phyloP scores from a whole-genome alignment of 2,113 vertebrate species.

The Aspiorhynchus laticeps region DNA sequence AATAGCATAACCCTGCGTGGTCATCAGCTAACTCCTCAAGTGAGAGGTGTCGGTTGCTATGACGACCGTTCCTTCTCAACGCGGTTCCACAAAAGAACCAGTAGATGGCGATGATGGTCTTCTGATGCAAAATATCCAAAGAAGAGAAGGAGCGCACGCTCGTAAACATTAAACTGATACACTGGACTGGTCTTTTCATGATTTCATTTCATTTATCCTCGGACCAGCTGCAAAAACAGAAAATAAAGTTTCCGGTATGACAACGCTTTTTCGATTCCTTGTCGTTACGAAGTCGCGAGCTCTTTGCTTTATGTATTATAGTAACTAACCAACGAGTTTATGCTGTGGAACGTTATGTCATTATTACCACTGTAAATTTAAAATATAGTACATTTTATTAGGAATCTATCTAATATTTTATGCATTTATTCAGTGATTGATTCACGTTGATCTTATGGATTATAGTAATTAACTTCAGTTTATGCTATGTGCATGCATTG shows the following conservation, averaged over 20 bases:
- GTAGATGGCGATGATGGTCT: constrained; percentile 13
- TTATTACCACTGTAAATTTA: not conserved
- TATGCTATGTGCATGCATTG: not conserved
- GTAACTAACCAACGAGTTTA: not conserved
- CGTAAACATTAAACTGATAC: not conserved
- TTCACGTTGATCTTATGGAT: not conserved
- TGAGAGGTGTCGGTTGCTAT: not conserved
- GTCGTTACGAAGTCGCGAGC: not conserved
- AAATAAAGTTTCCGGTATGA: not conserved
- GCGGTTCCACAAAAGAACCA: not conserved
- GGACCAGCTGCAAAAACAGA: not conserved
- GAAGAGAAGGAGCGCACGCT: not conserved
- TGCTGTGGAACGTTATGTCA: too few species aligned
- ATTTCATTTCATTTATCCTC: not conserved
- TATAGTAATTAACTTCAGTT: not conserved
- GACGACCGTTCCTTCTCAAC: not conserved
- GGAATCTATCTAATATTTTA: not conserved
- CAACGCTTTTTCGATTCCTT: not conserved
- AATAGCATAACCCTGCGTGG: not conserved
- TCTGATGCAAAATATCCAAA: not conserved
- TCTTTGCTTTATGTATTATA: not conserved
- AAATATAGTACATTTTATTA: not conserved
- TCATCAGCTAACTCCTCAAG: not conserved
- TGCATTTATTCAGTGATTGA: not conserved
- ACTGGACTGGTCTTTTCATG: not conserved